A percentile compares a stretch with the other conserved stretches of the same genome.
phyloP scores from a whole-genome alignment of 2,888 invertebrate species.

The Cantharis lateralis region DNA sequence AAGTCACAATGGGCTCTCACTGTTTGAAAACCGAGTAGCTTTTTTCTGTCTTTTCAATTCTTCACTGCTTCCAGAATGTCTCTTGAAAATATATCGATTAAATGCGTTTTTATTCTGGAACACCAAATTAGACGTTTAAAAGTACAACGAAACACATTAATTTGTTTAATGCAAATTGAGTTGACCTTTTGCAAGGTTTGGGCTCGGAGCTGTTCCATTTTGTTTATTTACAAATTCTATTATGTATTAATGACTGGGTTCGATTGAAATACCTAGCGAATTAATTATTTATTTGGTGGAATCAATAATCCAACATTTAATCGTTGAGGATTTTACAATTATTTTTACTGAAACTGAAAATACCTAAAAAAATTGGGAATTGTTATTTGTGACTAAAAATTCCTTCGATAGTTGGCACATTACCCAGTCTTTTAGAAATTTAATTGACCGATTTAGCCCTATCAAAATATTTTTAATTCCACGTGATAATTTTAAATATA shows the following conservation, averaged over 20 bases:
- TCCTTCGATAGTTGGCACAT: not conserved
- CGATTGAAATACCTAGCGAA: not conserved
- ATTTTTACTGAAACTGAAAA: not conserved
- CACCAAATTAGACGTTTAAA: not conserved
- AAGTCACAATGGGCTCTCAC: not conserved
- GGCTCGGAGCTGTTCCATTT: not conserved
- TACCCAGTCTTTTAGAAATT: not conserved
- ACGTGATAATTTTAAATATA: not conserved
- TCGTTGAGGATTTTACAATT: not conserved
- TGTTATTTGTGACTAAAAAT: not conserved
- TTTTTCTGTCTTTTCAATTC: not conserved
- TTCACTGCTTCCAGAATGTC: not conserved
- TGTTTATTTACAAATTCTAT: not conserved
- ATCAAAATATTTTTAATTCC: not conserved
- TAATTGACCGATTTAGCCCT: not conserved
- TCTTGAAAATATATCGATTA: not conserved
- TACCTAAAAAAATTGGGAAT: not conserved
- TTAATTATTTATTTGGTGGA: not conserved
- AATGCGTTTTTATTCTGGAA: not conserved
- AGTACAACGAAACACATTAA: not conserved
- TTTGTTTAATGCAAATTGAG: not conserved
- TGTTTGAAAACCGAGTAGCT: not conserved
- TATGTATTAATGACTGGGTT: not conserved
- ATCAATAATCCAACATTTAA: not conserved
- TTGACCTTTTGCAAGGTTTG: not conserved